These are phyloP conservation scores for Eupeodes corollae DNA, from an alignment of 1,140 invertebrate species.

Conservation along the genomic window DNA sequence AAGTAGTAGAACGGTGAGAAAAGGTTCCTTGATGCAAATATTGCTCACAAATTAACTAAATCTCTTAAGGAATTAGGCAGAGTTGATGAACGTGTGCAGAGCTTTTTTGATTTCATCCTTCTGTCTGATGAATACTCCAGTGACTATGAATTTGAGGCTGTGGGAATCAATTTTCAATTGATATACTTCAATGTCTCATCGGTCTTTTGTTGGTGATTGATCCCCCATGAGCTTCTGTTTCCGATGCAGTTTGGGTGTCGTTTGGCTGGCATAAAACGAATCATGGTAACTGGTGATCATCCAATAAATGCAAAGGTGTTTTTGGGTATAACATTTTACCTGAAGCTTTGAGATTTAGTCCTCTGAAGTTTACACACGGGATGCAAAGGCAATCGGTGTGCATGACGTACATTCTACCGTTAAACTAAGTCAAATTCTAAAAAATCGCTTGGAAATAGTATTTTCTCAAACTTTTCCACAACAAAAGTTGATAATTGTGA, in stretches of 20 bases:
- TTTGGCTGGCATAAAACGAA: slow-evolving; percentile 62
- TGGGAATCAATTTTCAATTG: slow-evolving; percentile 59
- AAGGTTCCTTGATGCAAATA: slow-evolving; percentile 40
- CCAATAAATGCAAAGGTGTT: slow-evolving; percentile 67
- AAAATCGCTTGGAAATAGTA: slow-evolving; percentile 58
- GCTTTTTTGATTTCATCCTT: slow-evolving; percentile 57
- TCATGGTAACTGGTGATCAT: slow-evolving; percentile 74
- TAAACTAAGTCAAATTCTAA: slow-evolving; percentile 46
- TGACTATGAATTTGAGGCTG: slow-evolving; percentile 47
- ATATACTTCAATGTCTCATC: slow-evolving; percentile 57
- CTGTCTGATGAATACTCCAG: slow-evolving; percentile 37
- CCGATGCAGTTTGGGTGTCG: slow-evolving; percentile 62
- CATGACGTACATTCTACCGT: slow-evolving; percentile 12
- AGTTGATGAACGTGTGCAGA: slow-evolving; percentile 78
- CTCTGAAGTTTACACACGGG: slow-evolving; percentile 38
- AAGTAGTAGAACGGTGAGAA: slow-evolving; percentile 64
- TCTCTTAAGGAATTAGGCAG: slow-evolving; percentile 72
- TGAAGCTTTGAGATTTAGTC: slow-evolving; percentile 41
- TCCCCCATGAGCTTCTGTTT: slow-evolving; percentile 64
- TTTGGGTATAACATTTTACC: too few species aligned
- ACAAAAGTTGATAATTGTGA: slow-evolving; percentile 73
- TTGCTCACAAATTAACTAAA: slow-evolving; percentile 31
- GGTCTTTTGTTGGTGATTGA: slow-evolving; percentile 70
- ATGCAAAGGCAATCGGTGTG: slow-evolving; percentile 27
- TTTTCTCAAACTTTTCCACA: slow-evolving; percentile 76